phyloP scores from a whole-genome alignment of 2,797 vertebrate species.

The Platyrinchus mystaceus region DNA sequence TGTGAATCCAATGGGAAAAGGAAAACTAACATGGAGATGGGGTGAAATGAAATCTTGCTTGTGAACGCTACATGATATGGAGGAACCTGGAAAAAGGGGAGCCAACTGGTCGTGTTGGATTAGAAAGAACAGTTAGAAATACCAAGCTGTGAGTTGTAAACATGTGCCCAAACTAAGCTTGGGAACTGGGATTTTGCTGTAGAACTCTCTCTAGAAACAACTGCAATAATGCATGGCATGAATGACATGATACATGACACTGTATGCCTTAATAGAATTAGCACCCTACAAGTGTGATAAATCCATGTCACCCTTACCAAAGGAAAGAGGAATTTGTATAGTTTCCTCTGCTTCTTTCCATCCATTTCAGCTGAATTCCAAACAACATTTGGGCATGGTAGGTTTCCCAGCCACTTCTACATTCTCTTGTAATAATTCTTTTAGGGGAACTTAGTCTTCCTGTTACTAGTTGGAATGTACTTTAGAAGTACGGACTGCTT shows the following conservation, averaged over 20 bases:
- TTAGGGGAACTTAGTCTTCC: background rate
- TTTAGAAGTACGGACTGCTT: background rate
- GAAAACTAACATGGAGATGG: background rate
- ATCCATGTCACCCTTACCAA: background rate
- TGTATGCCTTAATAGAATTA: background rate
- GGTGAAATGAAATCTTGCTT: background rate
- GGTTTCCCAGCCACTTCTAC: background rate
- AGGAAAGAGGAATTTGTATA: background rate
- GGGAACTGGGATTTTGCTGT: background rate
- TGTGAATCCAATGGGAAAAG: background rate
- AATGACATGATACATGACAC: background rate
- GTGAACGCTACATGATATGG: background rate
- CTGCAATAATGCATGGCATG: background rate
- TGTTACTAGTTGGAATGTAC: background rate
- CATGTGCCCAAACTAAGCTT: background rate
- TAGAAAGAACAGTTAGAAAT: background rate
- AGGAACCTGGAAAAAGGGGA: background rate
- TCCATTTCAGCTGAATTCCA: background rate
- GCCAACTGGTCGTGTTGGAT: background rate
- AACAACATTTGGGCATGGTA: background rate
- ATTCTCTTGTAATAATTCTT: background rate
- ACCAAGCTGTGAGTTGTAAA: background rate
- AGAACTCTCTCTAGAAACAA: background rate
- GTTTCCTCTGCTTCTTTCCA: background rate
- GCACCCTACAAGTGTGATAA: background rate